phyloP scores from a whole-genome alignment of 1,140 invertebrate genomes.

The Schlechtendalia chinensis region DNA sequence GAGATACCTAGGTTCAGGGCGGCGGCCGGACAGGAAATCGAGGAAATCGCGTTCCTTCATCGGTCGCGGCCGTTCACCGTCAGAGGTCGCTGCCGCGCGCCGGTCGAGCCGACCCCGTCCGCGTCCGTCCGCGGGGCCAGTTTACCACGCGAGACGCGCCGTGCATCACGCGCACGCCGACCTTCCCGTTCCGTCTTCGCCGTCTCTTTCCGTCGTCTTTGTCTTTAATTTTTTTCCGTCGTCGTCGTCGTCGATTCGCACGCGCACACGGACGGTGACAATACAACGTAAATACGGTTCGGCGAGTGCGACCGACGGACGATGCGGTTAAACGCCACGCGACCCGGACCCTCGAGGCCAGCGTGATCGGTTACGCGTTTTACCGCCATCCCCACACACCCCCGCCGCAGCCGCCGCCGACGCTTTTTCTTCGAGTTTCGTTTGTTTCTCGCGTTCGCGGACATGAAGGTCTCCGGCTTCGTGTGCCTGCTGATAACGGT shows the following conservation, averaged over 20 bases:
- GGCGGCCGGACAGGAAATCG: no score
- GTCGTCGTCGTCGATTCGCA: neutral
- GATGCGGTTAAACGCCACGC: conserved; percentile 28
- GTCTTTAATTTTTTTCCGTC: no score
- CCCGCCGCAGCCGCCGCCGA: no score
- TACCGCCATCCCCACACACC: no score
- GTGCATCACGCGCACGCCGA: neutral
- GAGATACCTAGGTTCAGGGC: no score
- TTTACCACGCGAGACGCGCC: conserved; percentile 43
- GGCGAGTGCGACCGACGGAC: conserved; percentile 18
- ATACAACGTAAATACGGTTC: neutral
- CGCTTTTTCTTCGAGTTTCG: neutral
- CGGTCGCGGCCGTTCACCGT: conserved; percentile 9
- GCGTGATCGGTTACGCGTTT: conserved; percentile 22
- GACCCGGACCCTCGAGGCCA: conserved; percentile 33
- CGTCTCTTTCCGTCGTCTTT: no score
- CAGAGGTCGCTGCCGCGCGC: conserved; percentile 33
- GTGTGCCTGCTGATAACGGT: conserved; percentile 53
- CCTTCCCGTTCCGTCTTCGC: neutral
- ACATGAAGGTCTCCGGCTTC: conserved; percentile 21
- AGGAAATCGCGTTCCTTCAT: neutral
- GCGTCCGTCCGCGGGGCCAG: conserved; percentile 25
- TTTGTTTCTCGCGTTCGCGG: neutral
- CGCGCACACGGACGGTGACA: no score
- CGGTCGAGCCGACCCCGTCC: conserved; percentile 4